Evolutionary conservation across 2,888 invertebrate genomes (phyloP), one percentile per base, ranked within the genome.

Genomic region (Eugnorisma glareosa): DNA sequence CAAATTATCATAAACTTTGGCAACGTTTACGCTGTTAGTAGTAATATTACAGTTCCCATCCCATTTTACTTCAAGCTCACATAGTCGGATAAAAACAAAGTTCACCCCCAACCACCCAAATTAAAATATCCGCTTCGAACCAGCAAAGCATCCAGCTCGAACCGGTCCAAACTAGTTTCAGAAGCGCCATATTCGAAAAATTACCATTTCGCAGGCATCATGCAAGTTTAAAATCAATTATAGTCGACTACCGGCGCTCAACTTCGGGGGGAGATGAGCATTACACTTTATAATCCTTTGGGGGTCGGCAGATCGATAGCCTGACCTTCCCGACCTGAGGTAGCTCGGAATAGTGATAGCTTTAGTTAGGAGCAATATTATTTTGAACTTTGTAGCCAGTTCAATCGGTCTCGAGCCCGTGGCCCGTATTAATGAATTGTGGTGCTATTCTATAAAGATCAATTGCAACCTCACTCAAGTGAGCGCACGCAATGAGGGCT

Each of bases 151-250:
- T 75, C 75, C 77, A 79, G 84, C 75, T 83, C 35, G 61, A 81
- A 77, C 84, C 73, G 59, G 78, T 75, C 77, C 73, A 82, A 81
- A 86, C 84, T 79, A 82, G 84, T 88, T 89, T 82, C 77, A 72
- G 70, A 63, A 67, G 79, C 76, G 71, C 84, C 84, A 83, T 86
- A 89, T 82, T 87, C 75, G 86, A 88, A 88, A 88, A 88, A 88
- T 88, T 86, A 87, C 85, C 83, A 88, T 87, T 88, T 84, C 79
- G 82, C 81, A 77, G 74, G 82, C 77, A 75, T 64, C 81, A 80
- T 80, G 82, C 85, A 86, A 87, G 86, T 88, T 88, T 84, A 81
- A 88, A 88, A 88, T 87, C 88, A 87, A 88, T 88, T 88, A 88
- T 86, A 81, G 73, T 70, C 80, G 57, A 75, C 79, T 83, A 77